A percentile compares a stretch with the other conserved stretches of the same genome.
phyloP scores from a whole-genome alignment of 2,113 vertebrate species.

The Protobothrops flavoviridis region DNA sequence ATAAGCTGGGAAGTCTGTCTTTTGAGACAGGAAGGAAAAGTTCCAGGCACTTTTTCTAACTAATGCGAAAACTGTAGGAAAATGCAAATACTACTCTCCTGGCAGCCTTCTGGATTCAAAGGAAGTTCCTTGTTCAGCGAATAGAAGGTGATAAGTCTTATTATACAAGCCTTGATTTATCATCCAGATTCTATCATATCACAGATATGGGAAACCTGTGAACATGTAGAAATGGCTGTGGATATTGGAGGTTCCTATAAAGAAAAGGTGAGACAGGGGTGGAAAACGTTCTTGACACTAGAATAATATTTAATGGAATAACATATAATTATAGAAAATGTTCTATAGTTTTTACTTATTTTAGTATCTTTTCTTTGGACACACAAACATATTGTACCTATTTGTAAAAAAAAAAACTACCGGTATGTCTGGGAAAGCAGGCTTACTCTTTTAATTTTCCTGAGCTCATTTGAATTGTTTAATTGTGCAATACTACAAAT shows the following conservation, averaged over 20 bases:
- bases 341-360: background rate
- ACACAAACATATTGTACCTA: background rate
- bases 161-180: background rate
- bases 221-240: background rate
- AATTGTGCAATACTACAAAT: background rate
- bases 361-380: background rate
- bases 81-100: background rate
- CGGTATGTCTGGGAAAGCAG: background rate
- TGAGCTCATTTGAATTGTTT: background rate
- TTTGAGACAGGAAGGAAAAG: background rate
- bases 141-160: background rate
- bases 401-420: background rate
- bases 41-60: background rate
- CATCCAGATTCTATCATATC: background rate
- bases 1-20: background rate
- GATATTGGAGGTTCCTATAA: background rate
- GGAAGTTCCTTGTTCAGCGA: background rate
- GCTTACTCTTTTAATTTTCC: background rate
- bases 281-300: background rate
- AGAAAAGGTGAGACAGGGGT: background rate
- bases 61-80: background rate
- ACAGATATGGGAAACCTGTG: background rate
- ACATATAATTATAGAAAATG: background rate
- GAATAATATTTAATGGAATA: background rate
- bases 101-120: background rate